Evolutionary conservation across 1,140 invertebrate genomes (phyloP).

Genomic region (Drosophila nebulosa): DNA sequence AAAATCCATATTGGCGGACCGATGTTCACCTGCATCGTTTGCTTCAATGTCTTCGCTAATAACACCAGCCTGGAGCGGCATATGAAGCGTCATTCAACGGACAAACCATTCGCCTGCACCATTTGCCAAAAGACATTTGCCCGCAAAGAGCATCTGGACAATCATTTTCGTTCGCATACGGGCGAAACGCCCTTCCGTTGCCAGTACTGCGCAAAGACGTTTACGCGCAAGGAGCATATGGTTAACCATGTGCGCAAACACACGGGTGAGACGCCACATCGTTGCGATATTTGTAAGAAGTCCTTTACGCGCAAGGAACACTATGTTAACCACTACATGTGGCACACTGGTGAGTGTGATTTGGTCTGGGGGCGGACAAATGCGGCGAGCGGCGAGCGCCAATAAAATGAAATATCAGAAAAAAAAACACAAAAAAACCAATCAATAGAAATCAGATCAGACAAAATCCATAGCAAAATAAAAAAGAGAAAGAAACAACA

Average conservation of each 20-base stretch:
- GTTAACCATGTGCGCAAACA: slow-evolving; percentile 93
- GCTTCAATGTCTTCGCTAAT: slow-evolving; percentile 89
- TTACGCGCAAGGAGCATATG: slow-evolving; percentile 92
- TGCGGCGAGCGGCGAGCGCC: slow-evolving; percentile 72
- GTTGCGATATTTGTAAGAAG: slow-evolving; percentile 92
- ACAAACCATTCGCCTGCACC: slow-evolving; percentile 90
- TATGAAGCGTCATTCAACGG: slow-evolving; percentile 89
- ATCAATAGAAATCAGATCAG: slow-evolving; percentile 17
- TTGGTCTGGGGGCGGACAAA: slow-evolving; percentile 83
- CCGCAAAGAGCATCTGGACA: slow-evolving; percentile 91
- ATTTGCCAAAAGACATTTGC: slow-evolving; percentile 94
- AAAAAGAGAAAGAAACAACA: slow-evolving; percentile 28
- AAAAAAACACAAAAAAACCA: slow-evolving; percentile 10
- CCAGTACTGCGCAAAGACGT: slow-evolving; percentile 93
- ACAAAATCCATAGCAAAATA: neutral
- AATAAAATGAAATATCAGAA: slow-evolving; percentile 24
- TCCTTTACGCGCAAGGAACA: slow-evolving; percentile 93
- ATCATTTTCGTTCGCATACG: slow-evolving; percentile 90
- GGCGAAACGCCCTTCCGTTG: slow-evolving; percentile 89
- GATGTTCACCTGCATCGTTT: slow-evolving; percentile 88
- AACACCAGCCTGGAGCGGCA: slow-evolving; percentile 87
- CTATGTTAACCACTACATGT: slow-evolving; percentile 90
- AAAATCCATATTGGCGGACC: slow-evolving; percentile 89
- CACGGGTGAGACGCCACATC: slow-evolving; percentile 92
- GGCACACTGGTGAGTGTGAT: slow-evolving; percentile 86